Base-by-base conservation (phyloP, 2,113 vertebrate genomes). In the Ibidorhyncha struthersii region DNA sequence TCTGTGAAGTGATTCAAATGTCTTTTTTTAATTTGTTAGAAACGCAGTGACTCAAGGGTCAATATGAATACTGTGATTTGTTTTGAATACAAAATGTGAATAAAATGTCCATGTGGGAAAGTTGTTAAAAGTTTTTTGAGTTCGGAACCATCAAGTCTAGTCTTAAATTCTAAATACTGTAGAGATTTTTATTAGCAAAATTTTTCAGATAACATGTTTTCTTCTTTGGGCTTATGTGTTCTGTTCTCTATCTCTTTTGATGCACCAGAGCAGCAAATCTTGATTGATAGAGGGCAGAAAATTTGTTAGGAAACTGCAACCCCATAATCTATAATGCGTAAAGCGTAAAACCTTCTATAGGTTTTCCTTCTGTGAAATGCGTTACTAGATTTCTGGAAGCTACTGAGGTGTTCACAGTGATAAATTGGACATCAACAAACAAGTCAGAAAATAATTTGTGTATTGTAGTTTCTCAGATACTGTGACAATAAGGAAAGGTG, bases 211-310 rank as follows among this genome's bases (percentile, higher is more conserved):
- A 32, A 15, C 8, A 2, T 14, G 10, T 58, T 76, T 50, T 45
- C 53, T 12, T 82, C 0, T 40, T 18, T 85, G 6, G 17, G 8
- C 14, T 77, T 77, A 17, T 45, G 17, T 0, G 0, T 91, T 30
- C n/a, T 67, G 22, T 67, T 83, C 38, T 71, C 62, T 0, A 3
- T 14, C 9, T 6, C 29, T 89, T 72, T 86, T 21, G 40, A 27
- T 81, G 26, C 0, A 3, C 8, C 8, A 56, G 12, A 72, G 32
- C 13, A 49, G 41, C 11, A 52, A 69, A 21, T 77, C 22, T 38
- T 70, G 43, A 14, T 76, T 79, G 62, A 21, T 22, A n/a, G 40
- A 85, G 45, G 14, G 22, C 40, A 61, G 45, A 56, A 69, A 56
- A 32, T 38, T 4, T 59, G 17, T 50, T 77, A 14, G 34, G 71